Conservation (phyloP, 2,113 vertebrate species). For the Corythornis madagascariensis region DNA sequence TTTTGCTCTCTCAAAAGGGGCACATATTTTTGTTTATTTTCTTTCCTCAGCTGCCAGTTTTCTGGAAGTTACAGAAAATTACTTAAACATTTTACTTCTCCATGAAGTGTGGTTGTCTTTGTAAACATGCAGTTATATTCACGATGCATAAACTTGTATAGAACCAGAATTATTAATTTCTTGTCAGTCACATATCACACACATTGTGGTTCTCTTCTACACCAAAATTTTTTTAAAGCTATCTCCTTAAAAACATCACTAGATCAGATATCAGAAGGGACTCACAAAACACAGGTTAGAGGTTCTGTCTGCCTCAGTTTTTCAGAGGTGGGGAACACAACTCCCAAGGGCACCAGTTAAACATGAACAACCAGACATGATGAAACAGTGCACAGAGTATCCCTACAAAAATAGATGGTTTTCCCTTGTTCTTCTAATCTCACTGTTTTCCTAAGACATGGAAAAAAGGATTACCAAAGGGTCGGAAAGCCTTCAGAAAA, state of each 20-base stretch:
- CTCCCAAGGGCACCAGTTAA: not conserved
- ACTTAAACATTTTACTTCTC: not conserved
- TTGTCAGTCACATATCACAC: not conserved
- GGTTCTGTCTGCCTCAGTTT: not conserved
- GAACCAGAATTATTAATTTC: not conserved
- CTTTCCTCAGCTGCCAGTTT: not conserved
- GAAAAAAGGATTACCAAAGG: not conserved
- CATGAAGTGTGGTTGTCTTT: not conserved
- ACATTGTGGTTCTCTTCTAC: not conserved
- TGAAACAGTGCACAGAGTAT: not conserved
- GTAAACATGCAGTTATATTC: not conserved
- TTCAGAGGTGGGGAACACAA: not conserved
- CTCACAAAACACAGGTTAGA: not conserved
- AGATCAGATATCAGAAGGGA: not conserved
- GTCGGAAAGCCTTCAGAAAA: not conserved
- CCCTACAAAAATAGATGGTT: not conserved
- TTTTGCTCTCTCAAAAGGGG: not conserved
- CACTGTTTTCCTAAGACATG: not conserved
- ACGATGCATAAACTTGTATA: fast-evolving
- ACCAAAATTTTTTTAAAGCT: not conserved
- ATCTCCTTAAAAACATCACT: not conserved
- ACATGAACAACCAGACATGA: not conserved
- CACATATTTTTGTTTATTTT: not conserved
- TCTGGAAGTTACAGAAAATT: not conserved
- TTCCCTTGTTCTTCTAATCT: not conserved